Conservation (phyloP, 2,888 invertebrate genomes). For the Nysson spinosus region DNA sequence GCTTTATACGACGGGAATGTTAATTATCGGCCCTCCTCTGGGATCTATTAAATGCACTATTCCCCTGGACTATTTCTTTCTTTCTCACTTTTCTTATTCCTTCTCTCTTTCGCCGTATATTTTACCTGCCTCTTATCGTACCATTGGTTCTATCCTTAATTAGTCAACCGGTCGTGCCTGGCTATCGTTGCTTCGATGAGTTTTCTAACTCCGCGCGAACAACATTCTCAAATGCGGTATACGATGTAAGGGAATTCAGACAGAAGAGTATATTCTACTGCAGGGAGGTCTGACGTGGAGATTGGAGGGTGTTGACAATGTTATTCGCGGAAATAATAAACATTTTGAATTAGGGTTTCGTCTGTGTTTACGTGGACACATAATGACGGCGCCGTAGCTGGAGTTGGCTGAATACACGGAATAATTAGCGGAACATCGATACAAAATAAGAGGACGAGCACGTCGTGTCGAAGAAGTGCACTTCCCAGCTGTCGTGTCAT, state of each 20-base stretch:
- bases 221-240: constrained; percentile 1
- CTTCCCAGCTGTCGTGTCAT: constrained; percentile 69
- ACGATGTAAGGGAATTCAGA: background rate
- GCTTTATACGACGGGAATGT: constrained; percentile 49
- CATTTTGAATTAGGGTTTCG: no score
- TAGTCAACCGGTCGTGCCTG: constrained; percentile 34
- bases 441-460: constrained; percentile 20
- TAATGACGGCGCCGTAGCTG: background rate
- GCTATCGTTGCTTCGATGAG: constrained; percentile 14
- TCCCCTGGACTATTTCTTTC: constrained; percentile 6
- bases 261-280: no score
- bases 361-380: no score
- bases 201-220: constrained; percentile 30
- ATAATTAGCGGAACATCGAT: constrained; percentile 33
- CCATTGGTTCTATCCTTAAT: constrained; percentile 33
- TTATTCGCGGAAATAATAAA: no score
- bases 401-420: background rate
- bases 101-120: constrained; percentile 10
- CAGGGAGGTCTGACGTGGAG: no score
- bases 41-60: constrained; percentile 53
- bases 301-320: no score
- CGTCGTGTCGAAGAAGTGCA: constrained; percentile 43
- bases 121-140: constrained; percentile 23
- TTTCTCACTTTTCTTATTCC: background rate
- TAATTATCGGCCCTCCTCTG: constrained; percentile 53